phyloP scores from a whole-genome alignment of 1,140 invertebrate genomes.

The Aphaenogaster floridana region DNA sequence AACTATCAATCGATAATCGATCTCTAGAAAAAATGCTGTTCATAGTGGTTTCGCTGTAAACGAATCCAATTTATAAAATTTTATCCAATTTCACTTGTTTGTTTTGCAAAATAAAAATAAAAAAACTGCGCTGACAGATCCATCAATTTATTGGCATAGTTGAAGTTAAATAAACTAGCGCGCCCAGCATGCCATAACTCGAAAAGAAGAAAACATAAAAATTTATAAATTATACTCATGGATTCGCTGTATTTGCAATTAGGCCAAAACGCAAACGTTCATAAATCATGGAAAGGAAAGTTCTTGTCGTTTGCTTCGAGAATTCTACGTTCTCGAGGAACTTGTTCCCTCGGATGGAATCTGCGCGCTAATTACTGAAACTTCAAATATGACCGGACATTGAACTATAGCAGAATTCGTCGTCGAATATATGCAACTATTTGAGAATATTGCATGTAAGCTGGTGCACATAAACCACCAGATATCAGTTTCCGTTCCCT shows the following conservation, averaged over 20 bases:
- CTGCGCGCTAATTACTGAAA: constrained; percentile 36
- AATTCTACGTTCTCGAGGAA: constrained; percentile 20
- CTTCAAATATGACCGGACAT: constrained; percentile 41
- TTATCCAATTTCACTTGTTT: constrained; percentile 32
- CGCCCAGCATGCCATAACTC: too few species aligned
- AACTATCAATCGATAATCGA: constrained; percentile 27
- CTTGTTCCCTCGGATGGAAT: background rate
- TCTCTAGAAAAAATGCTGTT: constrained; percentile 31
- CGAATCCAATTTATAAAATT: constrained; percentile 37
- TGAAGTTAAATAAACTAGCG: constrained; percentile 18
- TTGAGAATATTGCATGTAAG: constrained; percentile 37
- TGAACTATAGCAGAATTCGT: constrained; percentile 46
- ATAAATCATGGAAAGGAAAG: constrained; percentile 19
- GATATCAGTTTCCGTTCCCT: constrained; percentile 30
- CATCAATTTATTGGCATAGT: constrained; percentile 40
- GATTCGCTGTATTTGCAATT: background rate
- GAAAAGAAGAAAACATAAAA: background rate
- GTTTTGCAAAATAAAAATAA: constrained; percentile 6
- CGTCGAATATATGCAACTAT: constrained; percentile 43
- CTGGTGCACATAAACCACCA: constrained; percentile 1
- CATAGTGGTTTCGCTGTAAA: constrained; percentile 9
- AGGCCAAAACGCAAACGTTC: background rate
- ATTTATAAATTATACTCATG: constrained; percentile 5
- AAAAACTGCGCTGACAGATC: background rate
- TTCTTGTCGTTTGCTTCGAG: constrained; percentile 19